Evolutionary conservation across 2,797 vertebrate species (phyloP).

Genomic region (Phylloscopus collybita): DNA sequence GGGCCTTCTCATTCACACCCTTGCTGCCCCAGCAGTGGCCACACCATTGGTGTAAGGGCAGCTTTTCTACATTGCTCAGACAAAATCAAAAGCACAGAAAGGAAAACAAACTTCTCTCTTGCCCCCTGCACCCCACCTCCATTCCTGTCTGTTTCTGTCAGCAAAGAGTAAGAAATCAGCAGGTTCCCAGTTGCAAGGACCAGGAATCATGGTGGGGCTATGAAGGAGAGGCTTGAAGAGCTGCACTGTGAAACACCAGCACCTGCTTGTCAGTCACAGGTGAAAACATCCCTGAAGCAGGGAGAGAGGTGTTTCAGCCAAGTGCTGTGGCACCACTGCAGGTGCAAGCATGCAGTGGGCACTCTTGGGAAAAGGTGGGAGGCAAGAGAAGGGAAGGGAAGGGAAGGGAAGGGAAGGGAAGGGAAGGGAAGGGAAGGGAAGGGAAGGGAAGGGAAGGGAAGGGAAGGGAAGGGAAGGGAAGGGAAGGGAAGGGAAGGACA

Average conservation of each 20-base stretch:
- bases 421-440: no score
- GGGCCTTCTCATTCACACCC: fast-evolving
- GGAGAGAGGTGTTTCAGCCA: neutral
- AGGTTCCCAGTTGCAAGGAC: neutral
- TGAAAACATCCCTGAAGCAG: neutral
- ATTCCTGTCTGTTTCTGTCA: neutral
- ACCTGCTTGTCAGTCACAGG: neutral
- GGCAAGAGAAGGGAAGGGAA: neutral
- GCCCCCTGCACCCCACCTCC: no score
- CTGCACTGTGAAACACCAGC: neutral
- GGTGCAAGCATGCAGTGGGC: neutral
- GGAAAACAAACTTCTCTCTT: neutral
- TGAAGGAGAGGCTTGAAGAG: neutral
- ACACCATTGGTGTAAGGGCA: neutral
- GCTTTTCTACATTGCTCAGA: neutral
- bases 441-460: no score
- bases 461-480: neutral
- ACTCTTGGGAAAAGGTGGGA: neutral
- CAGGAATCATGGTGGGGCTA: neutral
- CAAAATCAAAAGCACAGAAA: neutral
- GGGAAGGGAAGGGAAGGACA: neutral
- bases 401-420: no score
- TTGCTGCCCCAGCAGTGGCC: neutral
- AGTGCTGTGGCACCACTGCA: neutral
- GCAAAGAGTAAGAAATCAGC: neutral